phyloP scores from a whole-genome alignment of 2,888 invertebrate genomes.

The Plutella xylostella region DNA sequence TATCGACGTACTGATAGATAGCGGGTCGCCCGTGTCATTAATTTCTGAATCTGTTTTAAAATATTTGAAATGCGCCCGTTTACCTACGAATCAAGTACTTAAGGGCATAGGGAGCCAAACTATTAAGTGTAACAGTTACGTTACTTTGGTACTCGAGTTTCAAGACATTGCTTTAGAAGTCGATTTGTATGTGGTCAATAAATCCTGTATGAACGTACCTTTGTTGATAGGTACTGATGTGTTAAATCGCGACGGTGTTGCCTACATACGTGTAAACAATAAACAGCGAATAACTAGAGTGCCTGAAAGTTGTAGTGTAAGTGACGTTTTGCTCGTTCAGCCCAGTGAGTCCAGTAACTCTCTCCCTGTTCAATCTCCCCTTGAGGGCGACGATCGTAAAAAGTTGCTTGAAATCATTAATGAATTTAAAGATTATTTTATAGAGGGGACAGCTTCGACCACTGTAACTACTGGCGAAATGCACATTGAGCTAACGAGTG shows the following conservation, averaged over 20 bases:
- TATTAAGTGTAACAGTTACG: slow-evolving; percentile 10
- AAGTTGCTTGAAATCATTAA: not conserved
- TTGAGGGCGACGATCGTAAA: not conserved
- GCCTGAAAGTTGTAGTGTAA: not conserved
- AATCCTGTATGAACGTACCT: slow-evolving; percentile 15
- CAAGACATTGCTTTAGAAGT: slow-evolving; percentile 17
- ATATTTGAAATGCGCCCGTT: slow-evolving; percentile 14
- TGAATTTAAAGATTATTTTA: not conserved
- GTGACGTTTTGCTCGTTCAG: not conserved
- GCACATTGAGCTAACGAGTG: no score
- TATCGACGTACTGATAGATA: slow-evolving; percentile 12
- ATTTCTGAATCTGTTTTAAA: slow-evolving; percentile 13
- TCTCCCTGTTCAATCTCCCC: not conserved
- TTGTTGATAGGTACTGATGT: slow-evolving; percentile 21
- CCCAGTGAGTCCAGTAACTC: not conserved
- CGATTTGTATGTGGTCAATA: slow-evolving; percentile 17
- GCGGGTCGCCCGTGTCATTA: slow-evolving; percentile 8
- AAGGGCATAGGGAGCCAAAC: slow-evolving; percentile 16
- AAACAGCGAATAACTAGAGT: not conserved
- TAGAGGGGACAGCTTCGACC: not conserved
- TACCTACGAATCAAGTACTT: slow-evolving; percentile 13
- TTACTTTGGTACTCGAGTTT: slow-evolving; percentile 18
- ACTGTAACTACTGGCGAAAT: no score
- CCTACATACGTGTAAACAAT: not conserved
- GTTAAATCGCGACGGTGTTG: slow-evolving; percentile 13